Evolutionary conservation across 2,888 invertebrate genomes (phyloP), one percentile per base, ranked within the genome.

Genomic region (Brachyptera risi): DNA sequence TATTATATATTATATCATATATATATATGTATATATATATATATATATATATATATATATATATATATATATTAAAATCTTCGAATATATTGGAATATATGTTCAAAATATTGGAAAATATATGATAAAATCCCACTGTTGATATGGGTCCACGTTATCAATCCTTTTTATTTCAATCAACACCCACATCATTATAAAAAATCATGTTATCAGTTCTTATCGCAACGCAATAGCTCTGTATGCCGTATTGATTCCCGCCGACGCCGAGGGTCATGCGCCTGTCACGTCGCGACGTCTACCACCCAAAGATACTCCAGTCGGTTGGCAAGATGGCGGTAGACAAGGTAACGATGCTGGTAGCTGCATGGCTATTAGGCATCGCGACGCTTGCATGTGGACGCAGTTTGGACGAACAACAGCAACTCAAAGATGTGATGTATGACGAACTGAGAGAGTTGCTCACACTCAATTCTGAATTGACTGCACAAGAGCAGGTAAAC

Each of bases 371-470:
- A 26, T 31, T 54, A 47, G 40, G 59, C 24, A 35, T 42, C 31
- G 54, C 40, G 15, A 24, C 40, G 27, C 13, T 13, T 2, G 15
- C 21, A 51, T 54, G 51, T 23, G 50, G 40, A 3, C 35, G 54
- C 15, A 11, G 38, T 31, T 35, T 62, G 31, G 50, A 21, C 24
- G 31, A 59, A n/a, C 26, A 23, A 21, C 59, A 31, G 9, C 42
- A 42, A 27, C 59, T 54, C 19, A 56, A 54, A 11, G 62, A 62
- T 47, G 56, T 58, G 11, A 61, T 63, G 57, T 63, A 63, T 24
- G 63, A 23, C 11, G 63, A 63, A 27, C 60, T 63, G 17, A 26
- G 61, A 11, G 54, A 61, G 23, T 51, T 63, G 42, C 49, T 63
- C 3, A 35, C n/a, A n/a, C n/a, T n/a, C n/a, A n/a, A n/a, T n/a